Conservation (phyloP, 2,113 vertebrate species). For the cattle (Bos taurus) region ARS-UCD2.0 NC_037349.1:57513001-57513500, state of each 20-base stretch:
- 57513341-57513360: not conserved
- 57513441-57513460: not conserved
- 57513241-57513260: too few relatives aligned
- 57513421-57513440: not conserved
- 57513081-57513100: not conserved
- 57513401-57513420: not conserved
- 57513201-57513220: not conserved
- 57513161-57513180: not conserved
- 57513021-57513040: not conserved
- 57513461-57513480: not conserved
- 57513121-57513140: not conserved
- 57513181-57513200: not conserved
- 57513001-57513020: not conserved
- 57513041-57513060: not conserved
- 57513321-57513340: not conserved
- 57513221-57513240: not conserved
- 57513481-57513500: not conserved
- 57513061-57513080: not conserved
- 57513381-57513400: not conserved
- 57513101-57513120: not conserved
- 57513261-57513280: too few relatives aligned
- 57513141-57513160: not conserved
- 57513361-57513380: not conserved
- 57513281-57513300: not conserved
- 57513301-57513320: fast-evolving